Percentiles rank a stretch among this genome's conserved stretches.
Conservation (phyloP, 2,797 vertebrate genomes). For the Emys orbicularis region DNA sequence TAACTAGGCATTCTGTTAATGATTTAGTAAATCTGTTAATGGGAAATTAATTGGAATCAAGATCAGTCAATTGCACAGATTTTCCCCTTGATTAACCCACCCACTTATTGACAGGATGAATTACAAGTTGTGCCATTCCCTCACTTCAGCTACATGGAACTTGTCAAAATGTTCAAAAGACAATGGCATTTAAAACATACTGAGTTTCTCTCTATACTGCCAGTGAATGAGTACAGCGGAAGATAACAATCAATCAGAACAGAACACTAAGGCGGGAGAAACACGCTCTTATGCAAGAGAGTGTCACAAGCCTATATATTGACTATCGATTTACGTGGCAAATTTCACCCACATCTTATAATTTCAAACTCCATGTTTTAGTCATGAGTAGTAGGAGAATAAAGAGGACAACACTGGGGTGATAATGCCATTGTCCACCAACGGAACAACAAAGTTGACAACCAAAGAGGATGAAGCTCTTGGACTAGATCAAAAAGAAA, state of each 20-base stretch:
- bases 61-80: conserved; percentile 69
- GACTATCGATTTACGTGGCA: not conserved
- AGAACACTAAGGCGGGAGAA: not conserved
- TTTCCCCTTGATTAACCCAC: conserved; percentile 66
- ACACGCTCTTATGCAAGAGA: accelerated
- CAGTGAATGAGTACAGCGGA: not conserved
- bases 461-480: not conserved
- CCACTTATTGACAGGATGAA: conserved; percentile 55
- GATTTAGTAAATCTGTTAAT: conserved; percentile 72
- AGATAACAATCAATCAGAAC: not conserved
- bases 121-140: conserved; percentile 48
- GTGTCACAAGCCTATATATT: not conserved
- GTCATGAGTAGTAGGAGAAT: accelerated
- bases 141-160: not conserved
- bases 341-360: not conserved
- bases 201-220: accelerated
- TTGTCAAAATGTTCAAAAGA: accelerated
- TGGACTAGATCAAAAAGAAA: not conserved
- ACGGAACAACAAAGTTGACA: not conserved
- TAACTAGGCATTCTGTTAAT: conserved; percentile 49
- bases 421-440: not conserved
- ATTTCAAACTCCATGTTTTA: accelerated
- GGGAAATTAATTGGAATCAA: conserved; percentile 69
- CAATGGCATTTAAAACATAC: not conserved
- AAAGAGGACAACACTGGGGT: not conserved